Evolutionary conservation across 2,888 invertebrate species (phyloP).

Genomic region (Drosophila cognata): DNA sequence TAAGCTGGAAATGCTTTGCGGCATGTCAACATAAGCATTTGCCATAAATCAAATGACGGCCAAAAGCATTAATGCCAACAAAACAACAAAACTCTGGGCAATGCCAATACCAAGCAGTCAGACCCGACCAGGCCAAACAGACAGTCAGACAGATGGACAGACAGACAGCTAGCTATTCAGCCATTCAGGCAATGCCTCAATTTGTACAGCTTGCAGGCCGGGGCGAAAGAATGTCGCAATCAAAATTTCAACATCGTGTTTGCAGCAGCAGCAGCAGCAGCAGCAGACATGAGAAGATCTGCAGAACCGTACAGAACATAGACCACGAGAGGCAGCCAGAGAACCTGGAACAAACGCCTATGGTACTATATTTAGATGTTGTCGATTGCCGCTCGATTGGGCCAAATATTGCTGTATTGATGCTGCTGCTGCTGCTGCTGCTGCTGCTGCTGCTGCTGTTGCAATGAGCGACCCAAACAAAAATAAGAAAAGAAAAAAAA

Average conservation of each 20-base stretch:
- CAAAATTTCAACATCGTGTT: conserved; percentile 78
- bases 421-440: conserved; percentile 35
- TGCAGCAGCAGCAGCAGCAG: conserved; percentile 26
- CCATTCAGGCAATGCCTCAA: conserved; percentile 59
- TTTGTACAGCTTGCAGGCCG: conserved; percentile 57
- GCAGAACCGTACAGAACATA: conserved; percentile 13
- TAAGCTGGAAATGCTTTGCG: conserved; percentile 63
- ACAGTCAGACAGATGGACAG: neutral
- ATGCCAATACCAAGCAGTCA: conserved; percentile 37
- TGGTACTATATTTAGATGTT: conserved; percentile 66
- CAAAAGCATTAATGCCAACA: conserved; percentile 50
- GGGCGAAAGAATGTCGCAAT: conserved; percentile 73
- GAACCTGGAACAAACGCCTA: conserved; percentile 49
- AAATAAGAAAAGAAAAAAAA: neutral
- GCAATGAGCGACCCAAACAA: conserved; percentile 50
- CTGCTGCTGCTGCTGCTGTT: conserved; percentile 41
- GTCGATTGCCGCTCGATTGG: conserved; percentile 65
- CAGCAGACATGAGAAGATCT: conserved; percentile 34
- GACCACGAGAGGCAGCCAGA: conserved; percentile 14
- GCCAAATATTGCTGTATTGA: conserved; percentile 48
- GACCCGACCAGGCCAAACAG: conserved; percentile 8
- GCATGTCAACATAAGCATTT: conserved; percentile 75
- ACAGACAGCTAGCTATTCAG: conserved; percentile 5
- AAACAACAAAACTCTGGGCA: conserved; percentile 11
- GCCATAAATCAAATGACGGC: conserved; percentile 73